These are phyloP conservation scores for Melanerpes formicivorus DNA, from an alignment of 2,113 vertebrate species.

Conservation along the genomic window DNA sequence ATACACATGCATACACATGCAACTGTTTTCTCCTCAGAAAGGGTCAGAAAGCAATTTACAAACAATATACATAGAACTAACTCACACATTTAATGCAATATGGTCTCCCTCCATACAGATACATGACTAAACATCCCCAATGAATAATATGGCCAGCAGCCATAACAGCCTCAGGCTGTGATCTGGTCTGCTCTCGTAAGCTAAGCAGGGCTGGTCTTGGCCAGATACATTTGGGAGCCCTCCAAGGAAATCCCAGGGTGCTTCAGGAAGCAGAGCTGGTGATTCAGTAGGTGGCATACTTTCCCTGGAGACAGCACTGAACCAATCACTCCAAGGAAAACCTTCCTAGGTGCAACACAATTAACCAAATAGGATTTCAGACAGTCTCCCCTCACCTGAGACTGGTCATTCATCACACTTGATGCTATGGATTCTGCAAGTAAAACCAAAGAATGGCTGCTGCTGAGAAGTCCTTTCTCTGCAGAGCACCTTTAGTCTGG, in stretches of 20 bases:
- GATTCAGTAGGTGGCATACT: slow-evolving; percentile 69
- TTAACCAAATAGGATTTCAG: slow-evolving; percentile 35
- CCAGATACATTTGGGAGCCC: slow-evolving; percentile 53
- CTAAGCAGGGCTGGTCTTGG: slow-evolving; percentile 52
- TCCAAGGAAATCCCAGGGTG: slow-evolving; percentile 70
- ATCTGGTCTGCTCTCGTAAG: slow-evolving; percentile 66
- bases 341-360: slow-evolving; percentile 25
- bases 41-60: slow-evolving; percentile 34
- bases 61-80: slow-evolving; percentile 56
- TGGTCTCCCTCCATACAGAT: slow-evolving; percentile 68
- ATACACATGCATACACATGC: slow-evolving; percentile 12
- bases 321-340: not conserved
- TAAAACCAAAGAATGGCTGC: not conserved
- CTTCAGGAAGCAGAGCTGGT: slow-evolving; percentile 65
- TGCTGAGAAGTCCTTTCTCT: not conserved
- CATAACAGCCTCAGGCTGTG: slow-evolving; percentile 70
- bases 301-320: slow-evolving; percentile 46
- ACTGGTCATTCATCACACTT: slow-evolving; percentile 10
- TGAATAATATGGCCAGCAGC: slow-evolving; percentile 75
- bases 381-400: not conserved
- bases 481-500: not conserved
- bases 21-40: slow-evolving; percentile 24
- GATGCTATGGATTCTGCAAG: not conserved
- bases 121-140: slow-evolving; percentile 78
- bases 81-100: slow-evolving; percentile 62